Base-by-base conservation (phyloP, 2,888 invertebrate genomes). In the Noctua janthina region DNA sequence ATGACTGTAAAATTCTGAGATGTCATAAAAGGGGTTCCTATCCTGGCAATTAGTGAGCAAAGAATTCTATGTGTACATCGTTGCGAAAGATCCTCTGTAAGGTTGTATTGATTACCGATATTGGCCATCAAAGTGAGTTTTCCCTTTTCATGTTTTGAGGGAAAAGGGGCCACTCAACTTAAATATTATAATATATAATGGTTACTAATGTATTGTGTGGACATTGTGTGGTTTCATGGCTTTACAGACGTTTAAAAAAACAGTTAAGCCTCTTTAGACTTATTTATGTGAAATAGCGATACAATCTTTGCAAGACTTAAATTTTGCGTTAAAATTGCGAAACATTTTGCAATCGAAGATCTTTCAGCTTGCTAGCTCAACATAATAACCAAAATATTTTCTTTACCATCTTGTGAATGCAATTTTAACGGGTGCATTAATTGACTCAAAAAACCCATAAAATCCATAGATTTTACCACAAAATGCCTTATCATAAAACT, bases 81-180 rank as follows among this genome's bases (percentile, higher is more conserved):
- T 35, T 62, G 8, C 35, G 20, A 29, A 76, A 35, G 39, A 43
- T 4, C 51, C 23, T 75, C 39, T 75, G 20, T 62, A 15, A 62
- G 29, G 29, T 29, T 29, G 62, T 62, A 62, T 62, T 29, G 62
- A 17, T 62, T 35, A 20, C 35, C 35, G 35, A 20, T 10, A 39
- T 39, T 66, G 64, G 64, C 20, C 35, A 5, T 39, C 20, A 66
- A 66, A 66, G 64, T 39, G 49, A 62, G n/a, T 20, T 62, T 76
- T 10, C 20, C 49, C 17, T n/a, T 76, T 62, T 77, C 39, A 78
- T 49, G 39, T 78, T 62, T 46, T 35, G 7, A 56, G 20, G 10
- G 17, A 59, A 76, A 59, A n/a, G 5, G 13, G 35, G 8, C 17
- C 46, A n/a, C 35, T 20, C 17, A 17, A 2, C 11, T n/a, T n/a